Base-by-base conservation (phyloP, 1,140 invertebrate species). In the Lycorma delicatula region DNA sequence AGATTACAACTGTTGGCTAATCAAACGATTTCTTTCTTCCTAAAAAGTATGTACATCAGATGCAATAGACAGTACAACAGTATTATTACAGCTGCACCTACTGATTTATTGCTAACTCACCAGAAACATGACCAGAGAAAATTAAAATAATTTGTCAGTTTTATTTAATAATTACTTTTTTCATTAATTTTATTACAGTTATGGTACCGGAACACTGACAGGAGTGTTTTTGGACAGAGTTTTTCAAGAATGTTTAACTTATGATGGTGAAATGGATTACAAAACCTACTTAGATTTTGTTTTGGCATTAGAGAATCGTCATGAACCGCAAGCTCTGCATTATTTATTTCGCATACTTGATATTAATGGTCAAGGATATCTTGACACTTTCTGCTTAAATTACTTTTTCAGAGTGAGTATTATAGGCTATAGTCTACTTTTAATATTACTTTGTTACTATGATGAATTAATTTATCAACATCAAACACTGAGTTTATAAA, bases 191-290 rank as follows among this genome's bases (percentile, higher is more conserved):
- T n/a, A n/a, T 13, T 71, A 54, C 62, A 89, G 83, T n/a, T 93
- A 91, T 72, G 92, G 91, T 1, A 91, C 88, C 6, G 91, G 91
- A 9, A 94, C 91, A 0, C 70, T 97, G n/a, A 97, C 93, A 0
- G 79, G 84, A 50, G 86, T 90, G 2, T 98, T 98, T 73, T 78
- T 98, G 11, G 89, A 94, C 63, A 79, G 93, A 47, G 88, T 97
- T 0, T 98, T 97, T 74, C 91, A 97, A 74, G 93, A 96, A 68
- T 95, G 89, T 66, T 78, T 95, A 0, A 98, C 94, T 0, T 97
- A 94, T 69, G 87, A 93, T 66, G 93, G 91, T 6, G 93, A 98
- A 80, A 97, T 98, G 86, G 95, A 98, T 72, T 98, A 97, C 71
- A 97, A 97, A 75, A 93, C 92, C 0, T 98, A 95, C 73, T 72